These are phyloP conservation scores for Tachuris rubrigastra DNA, from an alignment of 2,113 vertebrate genomes.

Conservation along the genomic window DNA sequence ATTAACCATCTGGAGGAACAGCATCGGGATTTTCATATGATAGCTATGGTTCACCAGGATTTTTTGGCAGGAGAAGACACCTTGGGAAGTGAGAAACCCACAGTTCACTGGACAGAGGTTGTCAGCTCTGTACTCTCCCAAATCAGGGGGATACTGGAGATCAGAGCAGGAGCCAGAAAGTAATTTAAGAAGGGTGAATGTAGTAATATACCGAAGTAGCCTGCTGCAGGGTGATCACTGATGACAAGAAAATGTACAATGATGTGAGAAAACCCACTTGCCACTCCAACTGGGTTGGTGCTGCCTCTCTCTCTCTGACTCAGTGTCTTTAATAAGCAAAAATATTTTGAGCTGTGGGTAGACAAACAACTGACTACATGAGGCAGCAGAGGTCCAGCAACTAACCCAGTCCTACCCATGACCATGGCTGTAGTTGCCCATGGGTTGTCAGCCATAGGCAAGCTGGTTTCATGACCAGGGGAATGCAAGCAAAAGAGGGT, in stretches of 20 bases:
- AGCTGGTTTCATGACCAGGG: too few species aligned
- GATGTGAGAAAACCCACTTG: not conserved
- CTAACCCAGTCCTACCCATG: too few species aligned
- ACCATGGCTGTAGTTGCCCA: too few species aligned
- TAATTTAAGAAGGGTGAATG: not conserved
- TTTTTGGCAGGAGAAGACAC: not conserved
- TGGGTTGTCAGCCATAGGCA: too few species aligned
- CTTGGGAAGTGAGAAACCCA: not conserved
- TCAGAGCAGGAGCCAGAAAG: not conserved
- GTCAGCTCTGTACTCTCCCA: not conserved
- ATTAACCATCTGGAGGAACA: not conserved
- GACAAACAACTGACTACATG: not conserved
- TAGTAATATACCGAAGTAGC: not conserved
- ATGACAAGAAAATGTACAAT: not conserved
- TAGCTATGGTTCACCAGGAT: not conserved
- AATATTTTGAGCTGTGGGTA: not conserved
- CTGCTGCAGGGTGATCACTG: not conserved
- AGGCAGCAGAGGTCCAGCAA: too few species aligned
- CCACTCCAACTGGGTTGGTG: not conserved
- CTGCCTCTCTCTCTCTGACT: not conserved
- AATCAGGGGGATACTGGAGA: not conserved
- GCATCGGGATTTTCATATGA: not conserved
- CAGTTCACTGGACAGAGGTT: not conserved
- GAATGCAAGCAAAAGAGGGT: too few species aligned
- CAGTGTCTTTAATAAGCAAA: not conserved